Evolutionary conservation across 2,888 invertebrate species (phyloP), one percentile per base, ranked within the genome.

Genomic region (Cephus runcator): DNA sequence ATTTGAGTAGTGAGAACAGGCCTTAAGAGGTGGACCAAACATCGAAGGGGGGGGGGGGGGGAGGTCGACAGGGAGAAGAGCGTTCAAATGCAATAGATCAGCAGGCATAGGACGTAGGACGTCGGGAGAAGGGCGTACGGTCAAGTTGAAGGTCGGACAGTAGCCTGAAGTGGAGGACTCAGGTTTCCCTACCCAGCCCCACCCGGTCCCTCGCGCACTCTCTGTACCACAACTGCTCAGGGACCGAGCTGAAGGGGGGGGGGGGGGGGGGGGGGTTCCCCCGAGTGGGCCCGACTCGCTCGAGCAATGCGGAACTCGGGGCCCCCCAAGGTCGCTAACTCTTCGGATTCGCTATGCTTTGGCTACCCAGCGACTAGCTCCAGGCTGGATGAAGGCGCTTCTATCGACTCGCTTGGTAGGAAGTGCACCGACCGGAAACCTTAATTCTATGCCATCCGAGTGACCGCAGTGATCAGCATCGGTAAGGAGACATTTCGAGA

Each of bases 141-240:
- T 89, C 90, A 90, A 90, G 90, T 90, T 89, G 88, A 90, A 89
- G 90, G 90, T 83, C 88, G 86, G 77, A 33, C 78, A 71, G 75
- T 56, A 34, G 73, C 56, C 76, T 68, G 35, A 34, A 34, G 35
- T 69, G 30, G 34, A 68, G 34, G 12, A 23, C 33, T 76, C 23
- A 2, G 56, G 56, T 56, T 56, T 23, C 40, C 36, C 35, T 12
- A 15, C 23, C 35, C 15, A 23, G 15, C 73, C 73, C n/a, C 76
- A 69, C 56, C 56, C 31, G 6, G 69, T 12, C 40, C 23, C 75
- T 34, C 69, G 11, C 31, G 75, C 73, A 69, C 34, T 71, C 73
- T 3, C 34, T 11, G 34, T 23, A 4, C n/a, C 34, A 12, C 74
- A 12, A 30, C 34, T 74, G n/a, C 35, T 74, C 34, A 3, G 31